phyloP scores from a whole-genome alignment of 2,113 vertebrate species.

The Sprattus sprattus region DNA sequence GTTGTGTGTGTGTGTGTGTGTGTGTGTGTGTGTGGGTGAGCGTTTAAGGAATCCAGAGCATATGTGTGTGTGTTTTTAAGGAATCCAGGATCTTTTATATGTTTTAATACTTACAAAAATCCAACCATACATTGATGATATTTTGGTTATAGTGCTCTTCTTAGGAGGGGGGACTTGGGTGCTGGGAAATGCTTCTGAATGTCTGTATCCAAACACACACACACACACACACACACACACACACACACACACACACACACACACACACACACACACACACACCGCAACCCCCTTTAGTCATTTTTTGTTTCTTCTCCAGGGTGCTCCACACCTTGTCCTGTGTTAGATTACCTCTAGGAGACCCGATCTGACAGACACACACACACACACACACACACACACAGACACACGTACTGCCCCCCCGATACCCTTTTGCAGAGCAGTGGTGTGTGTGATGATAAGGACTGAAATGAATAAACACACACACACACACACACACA shows the following conservation, averaged over 20 bases:
- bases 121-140: too few relatives aligned
- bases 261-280: background rate
- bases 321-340: background rate
- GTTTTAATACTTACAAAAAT: too few relatives aligned
- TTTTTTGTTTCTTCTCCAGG: slow-evolving; percentile 22
- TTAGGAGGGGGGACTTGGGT: too few relatives aligned
- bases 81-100: background rate
- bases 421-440: background rate
- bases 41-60: too few relatives aligned
- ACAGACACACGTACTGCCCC: background rate
- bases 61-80: slow-evolving; percentile 40
- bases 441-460: background rate
- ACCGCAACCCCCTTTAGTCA: too few relatives aligned
- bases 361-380: background rate
- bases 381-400: background rate
- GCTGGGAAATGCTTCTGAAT: too few relatives aligned
- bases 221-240: background rate
- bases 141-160: too few relatives aligned
- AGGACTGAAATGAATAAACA: background rate
- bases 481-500: background rate
- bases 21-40: slow-evolving; percentile 36
- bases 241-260: too few relatives aligned
- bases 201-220: too few relatives aligned
- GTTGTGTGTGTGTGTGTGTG: background rate
- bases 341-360: slow-evolving; percentile 35